Conservation (phyloP, 2,797 vertebrate genomes). For the Loriculus beryllinus region DNA sequence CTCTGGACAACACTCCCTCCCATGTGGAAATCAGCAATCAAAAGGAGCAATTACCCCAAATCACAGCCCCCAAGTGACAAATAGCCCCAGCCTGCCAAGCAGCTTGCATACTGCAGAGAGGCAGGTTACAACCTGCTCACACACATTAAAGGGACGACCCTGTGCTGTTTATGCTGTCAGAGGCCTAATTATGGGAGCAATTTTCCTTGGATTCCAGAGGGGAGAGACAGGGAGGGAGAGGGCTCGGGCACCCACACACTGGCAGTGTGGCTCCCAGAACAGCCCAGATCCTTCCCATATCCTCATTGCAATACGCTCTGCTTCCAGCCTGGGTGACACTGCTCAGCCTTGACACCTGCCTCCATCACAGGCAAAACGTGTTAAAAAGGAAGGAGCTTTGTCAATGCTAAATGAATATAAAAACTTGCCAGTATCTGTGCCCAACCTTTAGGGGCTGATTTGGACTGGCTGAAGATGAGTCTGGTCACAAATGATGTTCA, state of each 20-base stretch:
- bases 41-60: conserved; percentile 55
- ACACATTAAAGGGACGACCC: conserved; percentile 57
- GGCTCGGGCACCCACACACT: too few species aligned
- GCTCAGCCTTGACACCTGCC: not conserved
- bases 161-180: conserved; percentile 25
- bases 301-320: not conserved
- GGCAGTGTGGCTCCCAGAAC: not conserved
- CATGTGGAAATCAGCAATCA: conserved; percentile 57
- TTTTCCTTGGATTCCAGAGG: conserved; percentile 18
- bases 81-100: conserved; percentile 30
- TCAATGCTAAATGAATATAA: not conserved
- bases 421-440: not conserved
- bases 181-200: conserved; percentile 37
- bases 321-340: not conserved
- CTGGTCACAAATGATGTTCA: not conserved
- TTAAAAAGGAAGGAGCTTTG: not conserved
- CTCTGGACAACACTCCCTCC: not conserved
- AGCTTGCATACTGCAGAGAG: not conserved
- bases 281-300: not conserved
- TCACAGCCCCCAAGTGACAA: conserved; percentile 51
- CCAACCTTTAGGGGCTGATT: not conserved
- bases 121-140: conserved; percentile 43
- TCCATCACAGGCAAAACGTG: not conserved
- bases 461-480: not conserved
- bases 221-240: not conserved